These are phyloP conservation scores for Hydractinia symbiolongicarpus DNA, from an alignment of 30 jellyfish, hydroid and myxozoan species.

Conservation along the genomic window DNA sequence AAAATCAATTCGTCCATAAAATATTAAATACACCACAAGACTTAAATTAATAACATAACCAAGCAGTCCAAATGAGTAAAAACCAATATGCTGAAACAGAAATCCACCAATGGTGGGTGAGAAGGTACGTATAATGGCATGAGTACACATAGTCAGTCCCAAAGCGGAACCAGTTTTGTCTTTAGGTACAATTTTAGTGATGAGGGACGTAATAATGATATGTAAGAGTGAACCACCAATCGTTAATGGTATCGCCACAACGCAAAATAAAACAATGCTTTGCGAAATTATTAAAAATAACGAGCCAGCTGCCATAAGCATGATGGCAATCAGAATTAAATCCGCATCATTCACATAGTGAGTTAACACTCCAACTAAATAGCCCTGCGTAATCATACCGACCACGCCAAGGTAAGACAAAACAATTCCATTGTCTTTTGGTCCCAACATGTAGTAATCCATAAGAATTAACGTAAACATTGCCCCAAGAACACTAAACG, in stretches of 20 bases:
- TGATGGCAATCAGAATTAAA: conserved; percentile 16
- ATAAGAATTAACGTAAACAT: conserved; percentile 80
- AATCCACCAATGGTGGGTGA: conserved; percentile 36
- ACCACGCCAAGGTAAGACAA: conserved; percentile 75
- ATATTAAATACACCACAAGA: conserved; percentile 7
- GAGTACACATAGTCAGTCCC: conserved; percentile 30
- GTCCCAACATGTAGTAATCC: conserved; percentile 76
- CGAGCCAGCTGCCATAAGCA: conserved; percentile 25
- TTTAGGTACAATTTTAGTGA: conserved; percentile 22
- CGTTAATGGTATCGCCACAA: conserved; percentile 26
- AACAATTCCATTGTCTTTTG: conserved; percentile 84
- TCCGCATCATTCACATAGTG: conserved; percentile 18
- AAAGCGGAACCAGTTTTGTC: conserved; percentile 35
- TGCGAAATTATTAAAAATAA: conserved; percentile 18
- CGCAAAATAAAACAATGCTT: conserved; percentile 21
- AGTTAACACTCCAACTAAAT: conserved; percentile 15
- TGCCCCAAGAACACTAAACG: conserved; percentile 71
- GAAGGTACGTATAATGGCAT: conserved; percentile 13
- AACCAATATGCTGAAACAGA: conserved; percentile 21
- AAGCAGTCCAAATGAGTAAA: conserved; percentile 27
- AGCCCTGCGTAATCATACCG: conserved; percentile 50
- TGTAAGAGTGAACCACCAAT: conserved; percentile 31
- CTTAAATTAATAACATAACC: conserved; percentile 15
- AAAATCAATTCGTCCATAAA: conserved; percentile 1
- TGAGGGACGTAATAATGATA: conserved; percentile 17